phyloP scores from a whole-genome alignment of 2,888 invertebrate species.

The Protonemura montana region DNA sequence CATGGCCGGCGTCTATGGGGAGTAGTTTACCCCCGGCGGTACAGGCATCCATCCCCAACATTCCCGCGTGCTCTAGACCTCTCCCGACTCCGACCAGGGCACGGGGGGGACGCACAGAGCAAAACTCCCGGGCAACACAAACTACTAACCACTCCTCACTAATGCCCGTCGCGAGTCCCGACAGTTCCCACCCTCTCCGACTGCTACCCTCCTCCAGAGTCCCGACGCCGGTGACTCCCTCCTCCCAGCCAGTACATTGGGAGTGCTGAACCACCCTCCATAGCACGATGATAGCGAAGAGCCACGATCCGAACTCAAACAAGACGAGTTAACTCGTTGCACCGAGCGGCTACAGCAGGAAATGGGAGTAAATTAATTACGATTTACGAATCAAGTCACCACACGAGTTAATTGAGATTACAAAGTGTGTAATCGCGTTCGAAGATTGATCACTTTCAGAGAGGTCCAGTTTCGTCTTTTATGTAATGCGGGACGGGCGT shows the following conservation, averaged over 20 bases:
- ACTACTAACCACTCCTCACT: conserved; percentile 8
- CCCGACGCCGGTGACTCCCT: not conserved
- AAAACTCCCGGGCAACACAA: not conserved
- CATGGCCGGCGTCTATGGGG: not conserved
- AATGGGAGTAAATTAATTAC: conserved; percentile 7
- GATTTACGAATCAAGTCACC: not conserved
- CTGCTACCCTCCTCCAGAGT: not conserved
- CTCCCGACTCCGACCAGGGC: not conserved
- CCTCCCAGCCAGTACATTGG: not conserved
- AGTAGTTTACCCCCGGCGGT: conserved; percentile 28
- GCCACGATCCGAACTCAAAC: too few species aligned
- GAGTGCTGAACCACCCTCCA: conserved; percentile 1
- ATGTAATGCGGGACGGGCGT: not conserved
- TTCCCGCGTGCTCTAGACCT: not conserved
- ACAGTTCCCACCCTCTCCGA: not conserved
- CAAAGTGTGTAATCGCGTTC: not conserved
- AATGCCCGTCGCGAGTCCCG: not conserved
- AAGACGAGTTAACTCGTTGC: not conserved
- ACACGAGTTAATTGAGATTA: conserved; percentile 5
- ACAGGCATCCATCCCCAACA: not conserved
- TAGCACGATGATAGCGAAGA: not conserved
- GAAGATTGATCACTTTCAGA: not conserved
- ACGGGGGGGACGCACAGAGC: not conserved
- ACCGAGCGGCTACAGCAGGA: not conserved
- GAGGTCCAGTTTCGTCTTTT: not conserved